Percentiles rank a stretch among this genome's conserved stretches.
Conservation (phyloP, 2,888 invertebrate species). For the Acanthosepion lycidas region DNA sequence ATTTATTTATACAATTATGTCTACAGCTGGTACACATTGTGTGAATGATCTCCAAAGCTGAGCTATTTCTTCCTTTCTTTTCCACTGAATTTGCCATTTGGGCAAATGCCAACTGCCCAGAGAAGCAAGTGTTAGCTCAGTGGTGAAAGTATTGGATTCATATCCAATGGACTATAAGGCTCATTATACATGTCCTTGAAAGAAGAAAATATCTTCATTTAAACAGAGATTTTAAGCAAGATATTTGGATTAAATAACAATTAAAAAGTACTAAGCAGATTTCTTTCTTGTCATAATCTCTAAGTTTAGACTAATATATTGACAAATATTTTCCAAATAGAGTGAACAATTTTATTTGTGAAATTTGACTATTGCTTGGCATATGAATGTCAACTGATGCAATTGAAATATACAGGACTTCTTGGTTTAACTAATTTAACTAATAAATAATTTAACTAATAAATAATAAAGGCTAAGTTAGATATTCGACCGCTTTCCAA, state of each 20-base stretch:
- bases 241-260: background rate
- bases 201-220: background rate
- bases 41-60: background rate
- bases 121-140: background rate
- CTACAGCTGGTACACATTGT: background rate
- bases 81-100: background rate
- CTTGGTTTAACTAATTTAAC: no score
- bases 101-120: background rate
- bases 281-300: no score
- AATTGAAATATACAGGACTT: no score
- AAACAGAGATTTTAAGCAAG: background rate
- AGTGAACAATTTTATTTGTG: no score
- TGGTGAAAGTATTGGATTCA: background rate
- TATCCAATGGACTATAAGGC: background rate
- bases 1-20: conserved; percentile 33
- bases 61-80: background rate
- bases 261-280: background rate
- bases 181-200: background rate
- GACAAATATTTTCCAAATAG: no score
- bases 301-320: no score
- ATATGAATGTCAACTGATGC: no score
- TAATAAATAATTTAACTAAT: no score
- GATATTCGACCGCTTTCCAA: no score
- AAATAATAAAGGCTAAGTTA: no score
- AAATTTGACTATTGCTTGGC: no score